Evolutionary conservation across 2,797 vertebrate genomes (phyloP).

Genomic region (Sebastes cheni): DNA sequence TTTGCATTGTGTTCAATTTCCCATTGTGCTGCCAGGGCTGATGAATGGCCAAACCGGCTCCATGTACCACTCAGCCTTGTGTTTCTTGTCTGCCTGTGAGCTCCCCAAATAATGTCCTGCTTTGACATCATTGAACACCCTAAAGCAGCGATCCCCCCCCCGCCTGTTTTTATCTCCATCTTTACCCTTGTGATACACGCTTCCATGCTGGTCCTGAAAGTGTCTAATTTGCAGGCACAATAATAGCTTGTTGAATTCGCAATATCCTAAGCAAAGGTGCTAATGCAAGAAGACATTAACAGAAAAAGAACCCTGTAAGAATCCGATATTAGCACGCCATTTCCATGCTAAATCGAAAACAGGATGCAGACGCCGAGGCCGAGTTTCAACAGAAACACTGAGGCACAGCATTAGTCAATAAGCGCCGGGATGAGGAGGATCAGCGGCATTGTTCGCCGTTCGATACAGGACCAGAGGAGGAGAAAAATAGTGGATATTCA

Average conservation of each 20-base stretch:
- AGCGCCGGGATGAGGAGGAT: constrained; percentile 55
- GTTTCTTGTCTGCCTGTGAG: constrained; percentile 14
- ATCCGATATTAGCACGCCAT: constrained; percentile 25
- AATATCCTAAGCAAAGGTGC: not conserved
- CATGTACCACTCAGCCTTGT: constrained; percentile 24
- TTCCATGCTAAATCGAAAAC: constrained; percentile 34
- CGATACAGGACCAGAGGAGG: constrained; percentile 40
- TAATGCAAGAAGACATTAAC: constrained; percentile 1
- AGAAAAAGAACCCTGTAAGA: not conserved
- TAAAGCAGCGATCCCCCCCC: not conserved
- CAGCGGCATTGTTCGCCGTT: constrained; percentile 61
- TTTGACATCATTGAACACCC: not conserved
- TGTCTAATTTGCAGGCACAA: constrained; percentile 5
- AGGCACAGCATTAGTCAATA: constrained; percentile 60
- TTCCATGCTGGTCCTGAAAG: not conserved
- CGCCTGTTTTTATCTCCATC: not conserved
- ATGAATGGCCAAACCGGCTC: constrained; percentile 48
- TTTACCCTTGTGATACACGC: not conserved
- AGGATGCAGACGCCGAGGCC: constrained; percentile 43
- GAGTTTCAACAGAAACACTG: constrained; percentile 38
- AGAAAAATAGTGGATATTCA: constrained; percentile 50
- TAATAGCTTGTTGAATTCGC: not conserved
- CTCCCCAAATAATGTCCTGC: constrained; percentile 8
- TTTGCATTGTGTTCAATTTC: constrained; percentile 68
- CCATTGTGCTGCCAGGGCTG: constrained; percentile 62